A percentile compares a stretch with the other conserved stretches of the same genome.
These are phyloP conservation scores for Nasua narica DNA, from an alignment of 2,797 vertebrate genomes.

Conservation along the genomic window DNA sequence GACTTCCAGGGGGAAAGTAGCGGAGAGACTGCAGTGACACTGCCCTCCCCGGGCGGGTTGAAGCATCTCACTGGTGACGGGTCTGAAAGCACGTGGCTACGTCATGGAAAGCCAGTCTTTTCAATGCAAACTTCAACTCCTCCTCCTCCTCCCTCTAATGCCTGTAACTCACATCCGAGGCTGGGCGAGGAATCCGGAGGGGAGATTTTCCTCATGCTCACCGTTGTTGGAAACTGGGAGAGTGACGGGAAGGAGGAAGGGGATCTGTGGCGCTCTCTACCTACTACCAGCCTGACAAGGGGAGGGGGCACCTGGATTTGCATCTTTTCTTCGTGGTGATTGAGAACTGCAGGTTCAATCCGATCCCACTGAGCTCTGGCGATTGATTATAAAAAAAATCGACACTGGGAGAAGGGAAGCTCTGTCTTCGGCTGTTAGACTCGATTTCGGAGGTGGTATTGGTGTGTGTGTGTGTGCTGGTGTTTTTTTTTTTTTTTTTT, in stretches of 20 bases:
- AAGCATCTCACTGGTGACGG: slow-evolving; percentile 80
- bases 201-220: slow-evolving; percentile 86
- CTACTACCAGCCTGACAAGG: slow-evolving; percentile 68
- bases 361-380: slow-evolving; percentile 83
- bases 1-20: background rate
- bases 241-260: slow-evolving; percentile 70
- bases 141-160: slow-evolving; percentile 85
- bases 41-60: slow-evolving; percentile 76
- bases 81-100: slow-evolving; percentile 90
- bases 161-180: slow-evolving; percentile 83
- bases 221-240: slow-evolving; percentile 84
- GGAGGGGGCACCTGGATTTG: slow-evolving; percentile 66
- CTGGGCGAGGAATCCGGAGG: slow-evolving; percentile 77
- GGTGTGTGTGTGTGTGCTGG: slow-evolving; percentile 81
- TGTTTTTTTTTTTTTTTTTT: slow-evolving; percentile 79
- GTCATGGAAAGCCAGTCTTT: slow-evolving; percentile 92
- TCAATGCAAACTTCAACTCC: slow-evolving; percentile 91
- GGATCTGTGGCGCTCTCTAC: slow-evolving; percentile 69
- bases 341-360: slow-evolving; percentile 85
- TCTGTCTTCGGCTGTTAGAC: slow-evolving; percentile 85
- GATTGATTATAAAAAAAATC: slow-evolving; percentile 82
- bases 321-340: slow-evolving; percentile 79
- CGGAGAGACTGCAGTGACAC: slow-evolving; percentile 72
- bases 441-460: slow-evolving; percentile 84
- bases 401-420: slow-evolving; percentile 80